Evolutionary conservation across 2,797 vertebrate genomes (phyloP), one percentile per base, ranked within the genome.

Genomic region (Ambastaia sidthimunki): DNA sequence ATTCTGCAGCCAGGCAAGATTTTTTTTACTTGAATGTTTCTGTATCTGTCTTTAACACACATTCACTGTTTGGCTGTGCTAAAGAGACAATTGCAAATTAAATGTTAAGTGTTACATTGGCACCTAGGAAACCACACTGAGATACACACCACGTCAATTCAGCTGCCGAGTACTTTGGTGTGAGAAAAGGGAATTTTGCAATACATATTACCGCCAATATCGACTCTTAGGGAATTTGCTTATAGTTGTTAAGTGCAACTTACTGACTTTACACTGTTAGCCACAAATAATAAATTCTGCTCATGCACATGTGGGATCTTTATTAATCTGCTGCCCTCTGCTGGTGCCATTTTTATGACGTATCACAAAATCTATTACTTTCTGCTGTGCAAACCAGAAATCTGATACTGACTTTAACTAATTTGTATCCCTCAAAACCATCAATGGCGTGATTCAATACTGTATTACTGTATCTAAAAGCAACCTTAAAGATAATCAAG

Each of bases 321-420:
- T 80, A 74, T 68, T 74, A 48, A 74, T 80, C 78, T 80, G 70
- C 71, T 74, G 78, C 78, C 78, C 78, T 74, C 78, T 80, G 23
- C 78, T 80, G 78, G 78, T 3, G 5, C 57, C 5, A 31, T 37
- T 47, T 65, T 31, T 19, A 41, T n/a, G 13, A 71, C 3, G 16
- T 37, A 31, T 19, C 13, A 19, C 54, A 34, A 60, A 60, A 47
- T 57, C 11, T 67, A 76, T 76, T 31, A 1, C 3, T 28, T 62
- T 31, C 23, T 60, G 19, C 59, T 34, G 9, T 25, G 41, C 60
- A 63, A 28, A 63, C 60, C 60, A 37, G 62, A 50, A 25, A 19
- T 23, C 9, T 70, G n/a, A 16, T 34, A 25, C 23, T 59, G 2
- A 34, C 37, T 21, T 10, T 52, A 28, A 59, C 41, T 31, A 23